Percentiles rank a stretch among this genome's conserved stretches.
phyloP scores from a whole-genome alignment of 2,888 invertebrate genomes.

The Oxycera nigricornis region DNA sequence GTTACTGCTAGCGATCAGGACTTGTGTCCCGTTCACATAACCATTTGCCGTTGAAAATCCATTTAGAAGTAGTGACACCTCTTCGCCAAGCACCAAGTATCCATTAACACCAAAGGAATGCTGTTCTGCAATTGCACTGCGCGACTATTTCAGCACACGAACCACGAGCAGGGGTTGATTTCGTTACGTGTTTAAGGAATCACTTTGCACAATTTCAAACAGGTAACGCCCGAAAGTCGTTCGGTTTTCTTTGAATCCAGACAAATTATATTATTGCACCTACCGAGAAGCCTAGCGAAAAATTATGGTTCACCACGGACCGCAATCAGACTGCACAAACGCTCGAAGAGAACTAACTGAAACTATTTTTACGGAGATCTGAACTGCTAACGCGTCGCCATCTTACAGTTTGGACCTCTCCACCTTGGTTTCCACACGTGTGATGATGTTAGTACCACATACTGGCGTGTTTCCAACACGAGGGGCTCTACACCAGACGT shows the following conservation, averaged over 20 bases:
- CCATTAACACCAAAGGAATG: not conserved
- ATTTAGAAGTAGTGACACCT: not conserved
- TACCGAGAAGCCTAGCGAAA: no score
- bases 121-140: not conserved
- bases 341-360: constrained; percentile 58
- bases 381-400: constrained; percentile 54
- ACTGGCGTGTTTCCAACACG: no score
- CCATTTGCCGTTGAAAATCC: not conserved
- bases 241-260: not conserved
- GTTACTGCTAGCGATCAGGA: not conserved
- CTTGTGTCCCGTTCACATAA: not conserved
- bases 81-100: not conserved
- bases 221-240: not conserved
- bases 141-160: no score
- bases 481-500: no score
- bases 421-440: not conserved
- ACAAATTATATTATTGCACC: not conserved
- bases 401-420: constrained; percentile 53
- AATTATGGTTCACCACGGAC: constrained; percentile 51
- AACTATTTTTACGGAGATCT: not conserved
- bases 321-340: constrained; percentile 57
- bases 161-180: not conserved
- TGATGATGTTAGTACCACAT: no score
- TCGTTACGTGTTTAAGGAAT: not conserved
- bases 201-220: not conserved